Evolutionary conservation across 2,888 invertebrate genomes (phyloP).

Genomic region (Poecilus cupreus): DNA sequence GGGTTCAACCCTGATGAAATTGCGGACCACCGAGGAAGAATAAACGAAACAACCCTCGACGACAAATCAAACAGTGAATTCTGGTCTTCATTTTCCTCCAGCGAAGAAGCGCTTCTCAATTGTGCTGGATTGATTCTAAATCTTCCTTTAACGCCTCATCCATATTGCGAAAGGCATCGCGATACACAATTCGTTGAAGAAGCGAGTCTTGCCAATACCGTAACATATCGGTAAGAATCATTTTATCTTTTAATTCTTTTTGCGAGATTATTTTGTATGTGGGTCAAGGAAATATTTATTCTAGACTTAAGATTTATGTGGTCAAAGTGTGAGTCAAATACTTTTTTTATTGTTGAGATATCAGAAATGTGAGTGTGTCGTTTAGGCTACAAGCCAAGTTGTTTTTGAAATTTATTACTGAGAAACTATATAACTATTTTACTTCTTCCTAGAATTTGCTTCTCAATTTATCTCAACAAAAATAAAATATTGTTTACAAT

Average conservation of each 20-base stretch:
- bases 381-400: not conserved
- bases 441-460: not conserved
- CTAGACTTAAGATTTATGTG: not conserved
- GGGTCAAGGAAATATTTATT: constrained; percentile 42
- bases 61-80: constrained; percentile 86
- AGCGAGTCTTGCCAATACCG: constrained; percentile 77
- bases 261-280: not conserved
- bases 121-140: constrained; percentile 84
- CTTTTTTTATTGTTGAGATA: constrained; percentile 17
- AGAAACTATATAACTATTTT: not conserved
- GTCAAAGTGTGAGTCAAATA: not conserved
- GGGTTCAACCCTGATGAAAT: constrained; percentile 78
- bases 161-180: constrained; percentile 73
- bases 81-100: constrained; percentile 88
- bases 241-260: constrained; percentile 46
- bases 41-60: constrained; percentile 80
- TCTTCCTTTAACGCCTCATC: constrained; percentile 81
- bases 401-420: not conserved
- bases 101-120: constrained; percentile 84
- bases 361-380: not conserved
- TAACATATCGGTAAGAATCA: constrained; percentile 79
- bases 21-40: constrained; percentile 78
- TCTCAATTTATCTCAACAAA: not conserved
- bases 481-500: not conserved
- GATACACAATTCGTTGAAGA: constrained; percentile 70